phyloP scores from a whole-genome alignment of 2,113 vertebrate species.

The Felis chaus region DNA sequence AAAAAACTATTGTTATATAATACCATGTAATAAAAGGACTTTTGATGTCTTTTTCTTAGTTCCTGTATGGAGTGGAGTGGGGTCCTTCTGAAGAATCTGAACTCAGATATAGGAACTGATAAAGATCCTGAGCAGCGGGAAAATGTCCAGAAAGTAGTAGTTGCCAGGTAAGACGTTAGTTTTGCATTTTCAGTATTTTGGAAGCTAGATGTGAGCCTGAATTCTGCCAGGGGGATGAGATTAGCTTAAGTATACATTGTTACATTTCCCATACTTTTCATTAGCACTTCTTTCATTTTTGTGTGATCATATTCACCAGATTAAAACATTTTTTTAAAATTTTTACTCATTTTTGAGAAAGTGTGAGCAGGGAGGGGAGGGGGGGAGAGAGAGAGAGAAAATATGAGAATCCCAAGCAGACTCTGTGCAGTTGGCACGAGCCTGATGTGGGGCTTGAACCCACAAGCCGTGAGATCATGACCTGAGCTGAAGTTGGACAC shows the following conservation, averaged over 20 bases:
- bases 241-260: not conserved
- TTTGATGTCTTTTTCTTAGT: constrained; percentile 23
- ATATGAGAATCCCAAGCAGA: too few species aligned
- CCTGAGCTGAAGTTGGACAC: too few species aligned
- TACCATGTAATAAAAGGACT: not conserved
- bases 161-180: constrained; percentile 76
- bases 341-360: too few species aligned
- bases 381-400: too few species aligned
- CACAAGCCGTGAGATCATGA: too few species aligned
- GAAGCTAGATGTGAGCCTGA: not conserved
- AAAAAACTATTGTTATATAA: not conserved
- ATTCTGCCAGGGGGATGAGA: not conserved
- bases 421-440: too few species aligned
- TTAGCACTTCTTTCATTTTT: not conserved
- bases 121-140: not conserved
- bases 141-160: constrained; percentile 24
- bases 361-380: too few species aligned
- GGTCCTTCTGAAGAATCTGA: constrained; percentile 19
- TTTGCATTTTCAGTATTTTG: not conserved
- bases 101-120: constrained; percentile 2
- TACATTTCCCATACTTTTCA: not conserved
- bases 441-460: too few species aligned
- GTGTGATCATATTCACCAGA: not conserved
- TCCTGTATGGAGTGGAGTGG: constrained; percentile 46
- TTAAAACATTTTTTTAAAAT: too few species aligned